Base-by-base conservation (phyloP, 35 echinoderm and acorn worm genomes). In the Heliocidaris tuberculata region DNA sequence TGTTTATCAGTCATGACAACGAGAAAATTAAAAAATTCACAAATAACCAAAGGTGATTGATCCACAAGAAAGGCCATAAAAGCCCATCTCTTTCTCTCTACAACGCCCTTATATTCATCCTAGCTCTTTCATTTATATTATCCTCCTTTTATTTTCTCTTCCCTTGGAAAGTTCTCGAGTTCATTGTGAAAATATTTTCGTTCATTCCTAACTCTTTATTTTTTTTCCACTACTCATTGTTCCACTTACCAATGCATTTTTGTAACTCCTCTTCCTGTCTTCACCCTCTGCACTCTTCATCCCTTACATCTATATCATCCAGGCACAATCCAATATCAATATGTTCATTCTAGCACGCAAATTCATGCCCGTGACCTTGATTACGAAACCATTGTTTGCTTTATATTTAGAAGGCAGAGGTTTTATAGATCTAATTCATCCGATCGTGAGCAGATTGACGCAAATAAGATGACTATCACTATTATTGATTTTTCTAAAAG, bases 351-450 rank as follows among this genome's bases (percentile, higher is more conserved):
- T n/a, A 78, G 65, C 65, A 78, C 19, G 27, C 65, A 24, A 78
- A 21, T 27, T 21, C 65, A 78, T 24, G 65, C 8, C 65, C 65
- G 2, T 78, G 65, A 78, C 65, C 65, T 78, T 78, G 65, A 78
- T 78, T 78, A n/a, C 65, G 21, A 78, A 78, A 78, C 65, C 65
- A 78, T 78, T 19, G 17, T 78, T 27, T 27, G 65, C 27, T 78
- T 78, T 78, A 42, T 15, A 78, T 78, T n/a, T 17, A 78, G 65
- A 78, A 78, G 15, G 65, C 65, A 78, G 65, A n/a, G 21, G 21
- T 78, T 56, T 78, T 78, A 78, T 78, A 78, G 65, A 78, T 78
- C 27, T 78, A 78, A 78, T 78, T 78, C 65, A 78, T 78, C 65
- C 27, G 19, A 78, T 78, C 65, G 65, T n/a, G 19, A 24, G 17